Conservation (phyloP, 2,888 invertebrate genomes). For the Harpalus rubripes region DNA sequence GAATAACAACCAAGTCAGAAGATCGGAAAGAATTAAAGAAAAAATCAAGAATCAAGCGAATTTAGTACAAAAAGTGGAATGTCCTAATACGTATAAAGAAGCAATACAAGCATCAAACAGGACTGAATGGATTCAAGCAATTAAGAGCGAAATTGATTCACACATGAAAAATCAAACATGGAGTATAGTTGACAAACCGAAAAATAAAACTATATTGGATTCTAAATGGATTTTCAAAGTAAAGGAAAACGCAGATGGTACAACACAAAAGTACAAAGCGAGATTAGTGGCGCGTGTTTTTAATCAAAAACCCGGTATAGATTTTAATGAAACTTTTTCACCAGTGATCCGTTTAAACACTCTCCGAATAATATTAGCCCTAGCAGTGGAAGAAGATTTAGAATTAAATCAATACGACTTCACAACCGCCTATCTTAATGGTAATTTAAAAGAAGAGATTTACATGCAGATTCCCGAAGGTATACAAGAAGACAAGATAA, state of each 20-base stretch:
- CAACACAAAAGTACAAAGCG: neutral
- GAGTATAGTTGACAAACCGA: neutral
- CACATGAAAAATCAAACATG: neutral
- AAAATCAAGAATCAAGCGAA: slow-evolving; percentile 2
- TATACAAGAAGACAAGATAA: slow-evolving; percentile 3
- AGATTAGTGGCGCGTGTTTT: neutral
- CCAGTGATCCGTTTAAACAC: neutral
- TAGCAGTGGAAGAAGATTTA: neutral
- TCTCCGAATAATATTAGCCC: no score
- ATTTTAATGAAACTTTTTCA: slow-evolving; percentile 22
- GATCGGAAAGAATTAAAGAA: slow-evolving; percentile 7
- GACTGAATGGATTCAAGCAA: no score
- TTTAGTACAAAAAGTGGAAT: neutral
- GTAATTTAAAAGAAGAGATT: no score
- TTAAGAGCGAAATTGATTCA: no score
- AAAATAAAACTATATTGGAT: neutral
- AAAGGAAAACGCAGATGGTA: slow-evolving; percentile 20
- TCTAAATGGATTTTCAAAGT: slow-evolving; percentile 28
- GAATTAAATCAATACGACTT: no score
- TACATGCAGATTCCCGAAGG: slow-evolving; percentile 27
- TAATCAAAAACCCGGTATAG: no score
- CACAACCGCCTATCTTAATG: no score
- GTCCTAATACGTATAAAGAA: slow-evolving; percentile 8
- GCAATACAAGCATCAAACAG: neutral
- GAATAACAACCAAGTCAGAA: slow-evolving; percentile 3